A percentile compares a stretch with the other conserved stretches of the same genome.
These are phyloP conservation scores for Cheilosia grossa DNA, from an alignment of 2,888 invertebrate genomes.

Conservation along the genomic window DNA sequence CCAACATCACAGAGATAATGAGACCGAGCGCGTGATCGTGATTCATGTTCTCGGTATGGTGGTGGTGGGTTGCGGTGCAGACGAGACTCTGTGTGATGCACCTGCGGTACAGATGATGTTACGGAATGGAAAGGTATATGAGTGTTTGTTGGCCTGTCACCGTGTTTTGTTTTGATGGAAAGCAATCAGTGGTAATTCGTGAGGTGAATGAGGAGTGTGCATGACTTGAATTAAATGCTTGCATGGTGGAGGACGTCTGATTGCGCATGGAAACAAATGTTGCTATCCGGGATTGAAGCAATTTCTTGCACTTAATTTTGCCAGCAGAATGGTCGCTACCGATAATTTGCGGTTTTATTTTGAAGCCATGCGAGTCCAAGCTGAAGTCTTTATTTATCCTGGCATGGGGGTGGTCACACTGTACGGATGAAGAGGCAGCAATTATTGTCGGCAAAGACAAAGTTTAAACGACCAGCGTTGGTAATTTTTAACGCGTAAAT, in stretches of 20 bases:
- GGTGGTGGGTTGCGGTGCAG: constrained; percentile 15
- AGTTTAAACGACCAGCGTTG: too few relatives aligned
- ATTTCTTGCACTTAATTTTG: too few relatives aligned
- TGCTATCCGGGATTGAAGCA: constrained; percentile 23
- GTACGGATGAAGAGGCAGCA: too few relatives aligned
- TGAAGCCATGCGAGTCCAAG: too few relatives aligned
- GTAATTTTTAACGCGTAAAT: too few relatives aligned
- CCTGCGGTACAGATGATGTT: constrained; percentile 62
- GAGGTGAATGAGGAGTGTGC: constrained; percentile 67
- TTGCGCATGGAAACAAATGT: constrained; percentile 15
- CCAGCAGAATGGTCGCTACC: too few relatives aligned
- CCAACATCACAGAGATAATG: constrained; percentile 71
- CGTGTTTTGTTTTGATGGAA: constrained; percentile 72
- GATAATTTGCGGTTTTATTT: too few relatives aligned
- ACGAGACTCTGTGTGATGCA: constrained; percentile 57
- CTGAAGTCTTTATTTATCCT: too few relatives aligned
- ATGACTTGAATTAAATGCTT: constrained; percentile 70
- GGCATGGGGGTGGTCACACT: too few relatives aligned
- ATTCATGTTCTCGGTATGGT: constrained; percentile 53
- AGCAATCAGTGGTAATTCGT: constrained; percentile 73
- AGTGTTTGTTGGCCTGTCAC: constrained; percentile 70
- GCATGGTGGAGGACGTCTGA: constrained; percentile 50
- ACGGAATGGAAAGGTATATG: constrained; percentile 66
- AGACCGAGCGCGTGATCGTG: constrained; percentile 74
- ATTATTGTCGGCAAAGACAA: too few relatives aligned